Conservation (phyloP, 2,113 vertebrate species). For the Gobius niger region DNA sequence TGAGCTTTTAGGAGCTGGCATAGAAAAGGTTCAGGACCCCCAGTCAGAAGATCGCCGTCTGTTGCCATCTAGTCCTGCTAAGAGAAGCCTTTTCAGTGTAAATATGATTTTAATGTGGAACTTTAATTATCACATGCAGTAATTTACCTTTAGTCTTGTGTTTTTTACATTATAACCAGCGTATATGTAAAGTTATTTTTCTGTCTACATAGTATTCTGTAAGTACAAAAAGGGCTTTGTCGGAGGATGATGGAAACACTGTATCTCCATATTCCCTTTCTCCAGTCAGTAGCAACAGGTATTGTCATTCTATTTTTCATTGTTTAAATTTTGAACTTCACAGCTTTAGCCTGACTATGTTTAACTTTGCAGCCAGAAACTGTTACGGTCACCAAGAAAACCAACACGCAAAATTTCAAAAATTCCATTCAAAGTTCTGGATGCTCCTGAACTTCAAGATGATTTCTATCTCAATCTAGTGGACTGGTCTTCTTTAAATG, state of each 20-base stretch:
- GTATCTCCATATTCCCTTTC: conserved; percentile 96
- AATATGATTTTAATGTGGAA: conserved; percentile 4
- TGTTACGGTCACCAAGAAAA: conserved; percentile 93
- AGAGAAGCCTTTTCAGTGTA: conserved; percentile 95
- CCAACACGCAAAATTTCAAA: conserved; percentile 98
- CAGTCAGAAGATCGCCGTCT: conserved; percentile 94
- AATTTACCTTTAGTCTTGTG: no score
- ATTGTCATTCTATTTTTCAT: conserved; percentile 9
- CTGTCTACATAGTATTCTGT: conserved; percentile 86
- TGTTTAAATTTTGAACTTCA: background rate
- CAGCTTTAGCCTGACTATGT: background rate
- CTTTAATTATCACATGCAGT: no score
- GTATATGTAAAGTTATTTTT: background rate
- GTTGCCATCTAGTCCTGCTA: conserved; percentile 91
- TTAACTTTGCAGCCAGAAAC: conserved; percentile 84
- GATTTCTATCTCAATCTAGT: conserved; percentile 99
- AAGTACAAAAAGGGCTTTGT: conserved; percentile 89
- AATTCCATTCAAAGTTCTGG: conserved; percentile 97
- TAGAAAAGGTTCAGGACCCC: conserved; percentile 96
- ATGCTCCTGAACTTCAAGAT: conserved; percentile 95
- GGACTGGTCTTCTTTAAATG: conserved; percentile 98
- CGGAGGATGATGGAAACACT: conserved; percentile 90
- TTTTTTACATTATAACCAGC: no score
- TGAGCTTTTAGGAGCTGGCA: conserved; percentile 92
- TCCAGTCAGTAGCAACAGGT: conserved; percentile 99